Conservation (phyloP, 2,797 vertebrate genomes). For the Clarias fuscus region DNA sequence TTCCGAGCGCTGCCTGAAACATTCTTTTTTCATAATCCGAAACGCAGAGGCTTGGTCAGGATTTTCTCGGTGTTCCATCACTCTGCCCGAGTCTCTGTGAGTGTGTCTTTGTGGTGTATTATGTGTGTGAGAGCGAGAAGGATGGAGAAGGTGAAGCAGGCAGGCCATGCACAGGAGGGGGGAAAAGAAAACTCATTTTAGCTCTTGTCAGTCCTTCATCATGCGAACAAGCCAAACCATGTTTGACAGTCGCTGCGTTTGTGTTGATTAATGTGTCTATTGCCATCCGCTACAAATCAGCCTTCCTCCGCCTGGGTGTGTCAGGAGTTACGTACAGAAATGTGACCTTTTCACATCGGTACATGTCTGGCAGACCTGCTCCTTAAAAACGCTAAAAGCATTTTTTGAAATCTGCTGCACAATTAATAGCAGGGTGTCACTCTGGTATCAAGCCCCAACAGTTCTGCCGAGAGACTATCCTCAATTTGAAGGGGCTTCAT, state of each 20-base stretch:
- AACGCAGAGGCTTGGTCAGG: not conserved
- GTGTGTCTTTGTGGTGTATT: constrained; percentile 1
- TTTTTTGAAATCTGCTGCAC: not conserved
- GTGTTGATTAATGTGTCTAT: constrained; percentile 57
- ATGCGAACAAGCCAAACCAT: constrained; percentile 52
- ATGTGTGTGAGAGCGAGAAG: constrained; percentile 29
- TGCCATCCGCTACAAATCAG: constrained; percentile 40
- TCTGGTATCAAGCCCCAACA: no score
- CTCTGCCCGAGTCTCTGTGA: not conserved
- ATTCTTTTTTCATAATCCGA: not conserved
- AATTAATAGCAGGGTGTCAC: constrained; percentile 1
- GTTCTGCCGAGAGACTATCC: not conserved
- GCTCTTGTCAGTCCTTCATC: constrained; percentile 62
- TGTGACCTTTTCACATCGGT: constrained; percentile 45
- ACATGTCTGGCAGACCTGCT: constrained; percentile 43
- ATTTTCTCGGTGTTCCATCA: not conserved
- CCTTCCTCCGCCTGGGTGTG: constrained; percentile 6
- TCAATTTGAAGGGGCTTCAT: not conserved
- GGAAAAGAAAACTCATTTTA: constrained; percentile 66
- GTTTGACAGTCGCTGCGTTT: constrained; percentile 56
- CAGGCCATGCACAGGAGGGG: constrained; percentile 56
- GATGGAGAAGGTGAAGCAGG: constrained; percentile 50
- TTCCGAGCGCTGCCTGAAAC: not conserved
- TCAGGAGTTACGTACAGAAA: constrained; percentile 42
- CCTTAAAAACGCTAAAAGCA: constrained; percentile 44